Base-by-base conservation (phyloP, 2,113 vertebrate species). In the Phoenicopterus ruber region DNA sequence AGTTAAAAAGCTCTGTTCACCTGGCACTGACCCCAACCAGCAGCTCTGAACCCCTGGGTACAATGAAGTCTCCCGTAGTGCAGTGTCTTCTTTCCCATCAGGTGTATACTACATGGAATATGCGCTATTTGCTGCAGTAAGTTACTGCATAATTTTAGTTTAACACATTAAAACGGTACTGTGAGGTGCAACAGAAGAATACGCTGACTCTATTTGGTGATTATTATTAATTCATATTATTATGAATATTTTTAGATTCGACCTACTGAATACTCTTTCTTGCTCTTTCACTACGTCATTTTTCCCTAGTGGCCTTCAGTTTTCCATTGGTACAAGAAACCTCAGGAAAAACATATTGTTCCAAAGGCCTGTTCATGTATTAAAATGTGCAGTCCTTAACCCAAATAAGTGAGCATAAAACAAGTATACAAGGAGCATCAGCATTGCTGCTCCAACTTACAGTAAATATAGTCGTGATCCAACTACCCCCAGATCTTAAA, bases 1-100 rank as follows among this genome's bases (percentile, higher is more conserved):
- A 32, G 28, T 46, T 49, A 50, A 17, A 55, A 58, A 55, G 3
- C 31, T 15, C 26, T 17, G 61, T 52, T 50, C 31, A 26, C 25
- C 55, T 2, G 26, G 36, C 50, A 15, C 42, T 29, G 49, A 63
- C 42, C 24, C 36, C n/a, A 42, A 10, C 10, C 71, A 50, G 83
- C 72, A 77, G 72, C 61, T 50, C 44, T 50, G 42, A 77, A n/a
- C n/a, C 36, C 31, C n/a, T 13, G n/a, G n/a, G 31, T 50, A n/a
- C 25, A 50, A 44, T 1, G 17, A 69, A n/a, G n/a, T 17, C 32
- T 50, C 31, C 16, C 2, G 0, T 3, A 67, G 36, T 0, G 1
- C n/a, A 7, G 15, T 3, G 8, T 36, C 36, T 42, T 50, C 25
- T 42, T 49, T 50, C 44, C 44, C 19, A n/a, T 31, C 36, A 42